phyloP scores from a whole-genome alignment of 2,888 invertebrate genomes.

The Pseudolycoriella hygida region DNA sequence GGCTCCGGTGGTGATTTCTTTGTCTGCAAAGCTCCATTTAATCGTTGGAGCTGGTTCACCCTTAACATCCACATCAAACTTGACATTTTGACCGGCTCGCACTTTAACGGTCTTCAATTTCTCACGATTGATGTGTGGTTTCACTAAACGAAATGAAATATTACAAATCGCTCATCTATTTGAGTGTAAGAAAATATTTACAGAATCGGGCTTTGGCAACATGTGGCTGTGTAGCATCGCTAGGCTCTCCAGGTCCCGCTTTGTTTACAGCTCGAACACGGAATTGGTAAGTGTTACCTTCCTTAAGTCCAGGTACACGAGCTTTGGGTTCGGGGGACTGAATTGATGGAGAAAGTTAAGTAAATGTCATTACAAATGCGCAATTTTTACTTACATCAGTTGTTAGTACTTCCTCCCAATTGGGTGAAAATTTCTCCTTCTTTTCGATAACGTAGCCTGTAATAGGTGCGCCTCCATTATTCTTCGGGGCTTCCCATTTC shows the following conservation, averaged over 20 bases:
- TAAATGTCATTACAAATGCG: neutral
- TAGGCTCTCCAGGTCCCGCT: constrained; percentile 83
- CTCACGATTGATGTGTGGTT: constrained; percentile 88
- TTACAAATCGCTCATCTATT: too few species aligned
- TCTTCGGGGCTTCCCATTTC: constrained; percentile 83
- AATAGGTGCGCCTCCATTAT: constrained; percentile 93
- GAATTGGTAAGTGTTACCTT: constrained; percentile 89
- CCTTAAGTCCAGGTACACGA: constrained; percentile 68
- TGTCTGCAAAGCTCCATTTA: constrained; percentile 43
- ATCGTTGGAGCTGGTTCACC: constrained; percentile 93
- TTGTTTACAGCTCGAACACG: constrained; percentile 89
- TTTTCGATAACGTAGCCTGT: constrained; percentile 94
- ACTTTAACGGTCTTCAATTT: constrained; percentile 77
- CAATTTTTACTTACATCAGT: constrained; percentile 37
- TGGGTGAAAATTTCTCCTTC: constrained; percentile 65
- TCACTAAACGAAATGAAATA: constrained; percentile 34
- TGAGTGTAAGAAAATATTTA: constrained; percentile 31
- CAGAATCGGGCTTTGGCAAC: constrained; percentile 72
- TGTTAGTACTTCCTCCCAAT: constrained; percentile 72
- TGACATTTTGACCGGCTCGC: constrained; percentile 77
- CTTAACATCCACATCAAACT: constrained; percentile 83
- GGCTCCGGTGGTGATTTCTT: constrained; percentile 46
- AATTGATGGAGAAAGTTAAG: constrained; percentile 10
- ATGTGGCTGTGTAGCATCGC: constrained; percentile 74
- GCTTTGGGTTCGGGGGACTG: constrained; percentile 61